Conservation (phyloP, 2,797 vertebrate species). For the Novumbra hubbsi region DNA sequence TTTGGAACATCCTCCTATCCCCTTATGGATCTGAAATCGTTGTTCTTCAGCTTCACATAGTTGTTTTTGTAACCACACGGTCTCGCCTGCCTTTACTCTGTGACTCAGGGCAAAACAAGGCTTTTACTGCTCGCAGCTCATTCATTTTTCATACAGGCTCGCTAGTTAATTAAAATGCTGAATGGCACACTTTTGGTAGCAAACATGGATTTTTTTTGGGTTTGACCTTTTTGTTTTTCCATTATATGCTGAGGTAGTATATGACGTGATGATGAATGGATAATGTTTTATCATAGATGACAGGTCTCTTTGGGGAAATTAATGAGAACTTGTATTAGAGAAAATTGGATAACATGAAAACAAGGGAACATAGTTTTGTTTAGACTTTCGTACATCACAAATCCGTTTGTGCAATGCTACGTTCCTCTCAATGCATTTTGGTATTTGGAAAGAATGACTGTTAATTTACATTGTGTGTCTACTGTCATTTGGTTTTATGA, state of each 20-base stretch:
- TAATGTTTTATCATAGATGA: constrained; percentile 64
- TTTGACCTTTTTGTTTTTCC: constrained; percentile 68
- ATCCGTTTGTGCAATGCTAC: background rate
- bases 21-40: constrained; percentile 29
- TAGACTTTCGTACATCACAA: constrained; percentile 1
- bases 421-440: background rate
- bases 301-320: constrained; percentile 63
- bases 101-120: constrained; percentile 62
- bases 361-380: constrained; percentile 5
- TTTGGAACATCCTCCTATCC: constrained; percentile 42
- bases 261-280: constrained; percentile 67
- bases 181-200: constrained; percentile 68
- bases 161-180: constrained; percentile 75
- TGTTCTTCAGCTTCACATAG: constrained; percentile 1
- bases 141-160: constrained; percentile 25
- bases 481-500: background rate
- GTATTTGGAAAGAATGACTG: background rate
- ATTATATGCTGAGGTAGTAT: constrained; percentile 45
- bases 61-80: background rate
- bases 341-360: constrained; percentile 33
- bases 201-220: constrained; percentile 65
- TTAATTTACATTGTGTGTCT: background rate
- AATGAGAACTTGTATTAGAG: constrained; percentile 59
- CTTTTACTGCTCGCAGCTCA: constrained; percentile 30
- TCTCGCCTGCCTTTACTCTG: constrained; percentile 31